A percentile compares a stretch with the other conserved stretches of the same genome.
Evolutionary conservation across 1,140 invertebrate genomes (phyloP).

Genomic region (Drosophila funebris): DNA sequence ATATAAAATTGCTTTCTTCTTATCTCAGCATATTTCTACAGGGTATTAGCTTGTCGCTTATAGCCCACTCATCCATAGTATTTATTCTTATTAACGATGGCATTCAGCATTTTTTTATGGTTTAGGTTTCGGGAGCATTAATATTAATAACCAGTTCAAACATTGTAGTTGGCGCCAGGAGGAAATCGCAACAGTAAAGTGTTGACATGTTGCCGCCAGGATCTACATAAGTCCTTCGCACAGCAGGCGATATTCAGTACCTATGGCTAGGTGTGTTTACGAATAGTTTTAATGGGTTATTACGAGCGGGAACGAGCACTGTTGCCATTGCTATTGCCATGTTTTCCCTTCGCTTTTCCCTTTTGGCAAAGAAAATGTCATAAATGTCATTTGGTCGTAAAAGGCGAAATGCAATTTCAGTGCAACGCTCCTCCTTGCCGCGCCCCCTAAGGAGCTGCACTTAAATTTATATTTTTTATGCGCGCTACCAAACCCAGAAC

Average conservation of each 20-base stretch:
- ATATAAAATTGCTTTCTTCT: too few species aligned
- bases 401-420: conserved; percentile 79
- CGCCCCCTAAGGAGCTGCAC: conserved; percentile 37
- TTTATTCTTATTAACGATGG: conserved; percentile 42
- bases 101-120: conserved; percentile 34
- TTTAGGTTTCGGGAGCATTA: conserved; percentile 37
- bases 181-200: conserved; percentile 41
- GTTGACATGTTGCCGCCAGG: conserved; percentile 49
- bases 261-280: conserved; percentile 65
- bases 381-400: conserved; percentile 79
- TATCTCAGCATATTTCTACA: neutral
- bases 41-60: neutral
- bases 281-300: conserved; percentile 82
- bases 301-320: conserved; percentile 36
- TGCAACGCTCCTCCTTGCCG: conserved; percentile 28
- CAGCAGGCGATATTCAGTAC: conserved; percentile 16
- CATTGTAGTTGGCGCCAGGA: conserved; percentile 55
- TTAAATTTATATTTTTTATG: conserved; percentile 75
- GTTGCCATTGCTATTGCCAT: conserved; percentile 39
- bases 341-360: conserved; percentile 20
- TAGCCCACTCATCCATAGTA: neutral
- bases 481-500: conserved; percentile 57
- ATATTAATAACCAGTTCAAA: conserved; percentile 71
- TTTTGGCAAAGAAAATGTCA: conserved; percentile 55
- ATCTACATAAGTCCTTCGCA: conserved; percentile 45